Evolutionary conservation across 1,140 invertebrate species (phyloP).

Genomic region (Hylaeus volcanicus): DNA sequence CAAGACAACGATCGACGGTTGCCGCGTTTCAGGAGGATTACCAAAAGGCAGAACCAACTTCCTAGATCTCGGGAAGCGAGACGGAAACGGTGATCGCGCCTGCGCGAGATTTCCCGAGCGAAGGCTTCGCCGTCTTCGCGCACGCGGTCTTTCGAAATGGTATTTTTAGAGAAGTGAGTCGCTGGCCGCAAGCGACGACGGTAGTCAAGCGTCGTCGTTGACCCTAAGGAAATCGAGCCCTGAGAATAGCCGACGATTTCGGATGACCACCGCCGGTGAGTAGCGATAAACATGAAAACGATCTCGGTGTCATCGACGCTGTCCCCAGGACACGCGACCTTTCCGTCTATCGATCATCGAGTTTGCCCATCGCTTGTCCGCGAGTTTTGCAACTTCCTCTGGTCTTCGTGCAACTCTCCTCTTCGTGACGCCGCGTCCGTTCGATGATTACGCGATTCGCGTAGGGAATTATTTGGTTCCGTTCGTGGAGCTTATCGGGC

Average conservation of each 20-base stretch:
- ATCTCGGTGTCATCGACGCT: neutral
- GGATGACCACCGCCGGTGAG: constrained; percentile 50
- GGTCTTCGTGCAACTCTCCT: neutral
- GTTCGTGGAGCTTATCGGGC: neutral
- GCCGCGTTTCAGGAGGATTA: neutral
- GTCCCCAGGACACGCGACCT: neutral
- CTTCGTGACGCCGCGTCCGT: neutral
- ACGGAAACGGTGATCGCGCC: constrained; percentile 33
- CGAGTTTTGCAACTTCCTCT: neutral
- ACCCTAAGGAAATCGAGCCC: constrained; percentile 52
- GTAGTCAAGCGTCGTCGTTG: constrained; percentile 55
- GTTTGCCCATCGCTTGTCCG: too few relatives aligned
- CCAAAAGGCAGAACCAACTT: neutral
- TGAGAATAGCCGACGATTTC: constrained; percentile 24
- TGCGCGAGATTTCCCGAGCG: constrained; percentile 33
- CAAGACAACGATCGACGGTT: too few relatives aligned
- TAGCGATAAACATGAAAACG: neutral
- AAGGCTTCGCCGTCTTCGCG: constrained; percentile 38
- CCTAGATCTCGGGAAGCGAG: constrained; percentile 1
- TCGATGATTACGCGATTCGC: neutral
- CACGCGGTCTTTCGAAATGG: constrained; percentile 64
- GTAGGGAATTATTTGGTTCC: neutral
- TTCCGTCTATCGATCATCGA: neutral
- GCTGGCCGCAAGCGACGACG: constrained; percentile 48
- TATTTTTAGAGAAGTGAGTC: constrained; percentile 66